Evolutionary conservation across 2,888 invertebrate genomes (phyloP), one percentile per base, ranked within the genome.

Genomic region (Ceriagrion tenellum): DNA sequence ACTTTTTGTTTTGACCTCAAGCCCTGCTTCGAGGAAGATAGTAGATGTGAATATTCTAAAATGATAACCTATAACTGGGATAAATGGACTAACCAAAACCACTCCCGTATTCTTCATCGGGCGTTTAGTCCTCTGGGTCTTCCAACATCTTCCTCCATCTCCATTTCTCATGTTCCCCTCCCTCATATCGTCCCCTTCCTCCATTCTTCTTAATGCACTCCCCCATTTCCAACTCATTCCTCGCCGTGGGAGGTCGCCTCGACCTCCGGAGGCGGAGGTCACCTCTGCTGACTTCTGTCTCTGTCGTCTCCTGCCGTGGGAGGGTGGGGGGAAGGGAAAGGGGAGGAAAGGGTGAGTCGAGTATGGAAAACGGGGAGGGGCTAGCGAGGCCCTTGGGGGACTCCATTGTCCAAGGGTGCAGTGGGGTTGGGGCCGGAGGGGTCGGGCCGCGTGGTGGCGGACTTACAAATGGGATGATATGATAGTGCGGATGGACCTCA

Each of bases 241-340:
- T 55, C 90, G 16, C 63, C 91, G 91, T 91, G 91, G 91, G 91
- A 91, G 91, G 91, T 91, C 91, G 91, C 59, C 91, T 35, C 63
- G 91, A 91, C 91, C 91, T 90, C 90, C 23, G 56, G 47, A 56
- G 90, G 56, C n/a, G 88, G 88, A 88, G 88, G 90, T 56, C 90
- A 90, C 90, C 90, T 91, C 91, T 69, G 69, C 69, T 63, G 91
- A 91, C 91, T 63, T 88, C 47, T 88, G 40, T 47, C 40, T 35
- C 88, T 88, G 55, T 55, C 26, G 47, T 47, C n/a, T n/a, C 13
- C 55, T 91, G 55, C 30, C 56, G 26, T 59, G 18, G 23, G 8
- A 63, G 23, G 90, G 59, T 59, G 56, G n/a, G 20, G 55, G 23
- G 26, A 26, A n/a, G 55, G 55, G 55, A 2, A 47, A 4, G 47